Evolutionary conservation across 2,888 invertebrate genomes (phyloP), one percentile per base, ranked within the genome.

Genomic region (Cabera pusaria): DNA sequence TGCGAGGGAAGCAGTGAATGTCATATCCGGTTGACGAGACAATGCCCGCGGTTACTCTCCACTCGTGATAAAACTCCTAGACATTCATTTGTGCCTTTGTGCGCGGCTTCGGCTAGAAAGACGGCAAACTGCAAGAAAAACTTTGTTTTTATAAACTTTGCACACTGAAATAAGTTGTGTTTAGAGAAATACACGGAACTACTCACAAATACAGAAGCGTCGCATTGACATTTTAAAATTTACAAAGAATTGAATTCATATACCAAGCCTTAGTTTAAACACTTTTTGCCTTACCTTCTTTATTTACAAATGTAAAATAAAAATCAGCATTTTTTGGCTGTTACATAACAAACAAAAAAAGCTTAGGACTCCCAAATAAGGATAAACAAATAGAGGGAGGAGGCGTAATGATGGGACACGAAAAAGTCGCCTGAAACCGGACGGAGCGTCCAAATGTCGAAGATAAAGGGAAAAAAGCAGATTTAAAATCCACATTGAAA

Each of bases 401-500:
- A 51, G 50, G 41, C 50, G 49, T 58, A 59, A 61, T 53, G 58
- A 58, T 44, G 48, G 44, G 21, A 27, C 22, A 41, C 52, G 49
- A 56, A 52, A 65, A 64, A 57, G 57, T 58, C 57, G 49, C 54
- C 48, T 51, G 51, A 56, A 63, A 59, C 56, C 53, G 33, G 51
- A 53, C 55, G 46, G 46, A 43, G 47, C 56, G 44, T 62, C 55
- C 52, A 58, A 69, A 62, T 60, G 57, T 64, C 56, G 58, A 59
- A 60, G 57, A 59, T 59, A 60, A 59, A 65, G 55, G 16, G 55
- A 60, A 62, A 66, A 69, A 64, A n/a, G 60, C 61, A 63, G 59
- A 65, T 70, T 72, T 64, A 72, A 75, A 73, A 69, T 76, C 63
- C 71, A 66, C 73, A 74, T 70, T 64, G 69, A 64, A 69, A 72